Conservation (phyloP, 2,888 invertebrate genomes). For the Furcula furcula region DNA sequence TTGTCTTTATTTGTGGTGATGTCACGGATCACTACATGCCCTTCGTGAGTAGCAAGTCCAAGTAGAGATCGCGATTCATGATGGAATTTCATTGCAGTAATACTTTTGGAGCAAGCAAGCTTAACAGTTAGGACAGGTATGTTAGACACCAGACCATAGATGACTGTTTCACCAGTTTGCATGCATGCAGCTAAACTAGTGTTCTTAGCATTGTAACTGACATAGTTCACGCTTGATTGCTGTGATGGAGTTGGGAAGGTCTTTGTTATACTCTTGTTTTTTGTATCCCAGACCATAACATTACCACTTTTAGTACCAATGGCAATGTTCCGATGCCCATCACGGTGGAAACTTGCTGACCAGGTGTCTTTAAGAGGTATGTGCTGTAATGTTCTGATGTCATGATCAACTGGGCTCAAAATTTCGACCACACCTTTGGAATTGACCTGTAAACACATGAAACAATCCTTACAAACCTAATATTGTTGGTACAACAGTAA, state of each 20-base stretch:
- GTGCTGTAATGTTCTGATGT: conserved; percentile 68
- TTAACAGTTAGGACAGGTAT: conserved; percentile 69
- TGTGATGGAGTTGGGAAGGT: conserved; percentile 66
- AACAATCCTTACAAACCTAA: too few relatives aligned
- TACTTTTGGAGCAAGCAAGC: conserved; percentile 62
- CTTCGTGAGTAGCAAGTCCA: conserved; percentile 77
- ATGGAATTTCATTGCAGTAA: conserved; percentile 75
- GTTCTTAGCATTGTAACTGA: conserved; percentile 75
- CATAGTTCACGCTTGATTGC: conserved; percentile 58
- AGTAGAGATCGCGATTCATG: conserved; percentile 67
- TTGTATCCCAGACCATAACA: conserved; percentile 77
- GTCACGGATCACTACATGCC: conserved; percentile 69
- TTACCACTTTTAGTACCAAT: conserved; percentile 71
- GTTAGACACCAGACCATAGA: conserved; percentile 75
- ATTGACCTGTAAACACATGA: conserved; percentile 63
- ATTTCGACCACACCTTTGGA: conserved; percentile 70
- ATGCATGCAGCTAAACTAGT: conserved; percentile 71
- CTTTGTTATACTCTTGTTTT: conserved; percentile 68
- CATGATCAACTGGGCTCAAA: conserved; percentile 64
- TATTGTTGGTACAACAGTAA: too few relatives aligned
- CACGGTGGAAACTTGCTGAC: conserved; percentile 72
- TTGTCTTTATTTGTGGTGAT: conserved; percentile 72
- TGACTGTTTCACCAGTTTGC: conserved; percentile 73
- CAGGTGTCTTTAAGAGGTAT: conserved; percentile 71
- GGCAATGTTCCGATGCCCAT: conserved; percentile 69